phyloP scores from a whole-genome alignment of 1,140 invertebrate genomes.

The Calycopis cecrops region DNA sequence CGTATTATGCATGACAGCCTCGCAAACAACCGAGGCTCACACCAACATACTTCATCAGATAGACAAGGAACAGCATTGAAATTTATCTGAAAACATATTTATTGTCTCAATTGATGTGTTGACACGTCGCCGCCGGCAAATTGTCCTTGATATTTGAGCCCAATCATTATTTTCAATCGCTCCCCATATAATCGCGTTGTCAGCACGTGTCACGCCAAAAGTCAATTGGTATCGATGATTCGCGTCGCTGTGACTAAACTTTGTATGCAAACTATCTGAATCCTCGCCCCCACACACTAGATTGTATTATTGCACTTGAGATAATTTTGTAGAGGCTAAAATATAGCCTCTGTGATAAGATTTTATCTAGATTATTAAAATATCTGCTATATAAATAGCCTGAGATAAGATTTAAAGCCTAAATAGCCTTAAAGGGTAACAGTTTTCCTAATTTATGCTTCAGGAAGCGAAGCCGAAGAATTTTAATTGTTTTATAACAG shows the following conservation, averaged over 20 bases:
- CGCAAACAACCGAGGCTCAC: constrained; percentile 8
- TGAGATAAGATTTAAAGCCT: too few relatives aligned
- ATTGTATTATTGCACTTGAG: too few relatives aligned
- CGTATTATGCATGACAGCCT: too few relatives aligned
- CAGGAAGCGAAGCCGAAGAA: too few relatives aligned
- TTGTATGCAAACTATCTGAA: neutral
- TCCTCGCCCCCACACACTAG: too few relatives aligned
- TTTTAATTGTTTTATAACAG: too few relatives aligned
- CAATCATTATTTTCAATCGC: constrained; percentile 27
- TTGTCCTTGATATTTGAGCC: constrained; percentile 26
- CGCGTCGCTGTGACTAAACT: constrained; percentile 4
- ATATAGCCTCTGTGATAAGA: too few relatives aligned
- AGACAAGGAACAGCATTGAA: constrained; percentile 15
- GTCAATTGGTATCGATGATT: constrained; percentile 24
- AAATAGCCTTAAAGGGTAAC: too few relatives aligned
- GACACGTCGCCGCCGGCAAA: constrained; percentile 10
- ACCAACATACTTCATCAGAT: neutral
- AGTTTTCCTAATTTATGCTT: too few relatives aligned
- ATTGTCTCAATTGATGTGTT: constrained; percentile 24
- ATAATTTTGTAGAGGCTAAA: neutral
- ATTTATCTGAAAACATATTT: constrained; percentile 19
- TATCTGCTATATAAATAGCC: too few relatives aligned
- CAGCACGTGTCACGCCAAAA: constrained; percentile 23
- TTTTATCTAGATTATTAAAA: too few relatives aligned
- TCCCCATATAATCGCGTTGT: constrained; percentile 27